These are phyloP conservation scores for Hydrozoanthus gracilis DNA, from an alignment of 92 coral and sea anemone species.

Conservation along the genomic window DNA sequence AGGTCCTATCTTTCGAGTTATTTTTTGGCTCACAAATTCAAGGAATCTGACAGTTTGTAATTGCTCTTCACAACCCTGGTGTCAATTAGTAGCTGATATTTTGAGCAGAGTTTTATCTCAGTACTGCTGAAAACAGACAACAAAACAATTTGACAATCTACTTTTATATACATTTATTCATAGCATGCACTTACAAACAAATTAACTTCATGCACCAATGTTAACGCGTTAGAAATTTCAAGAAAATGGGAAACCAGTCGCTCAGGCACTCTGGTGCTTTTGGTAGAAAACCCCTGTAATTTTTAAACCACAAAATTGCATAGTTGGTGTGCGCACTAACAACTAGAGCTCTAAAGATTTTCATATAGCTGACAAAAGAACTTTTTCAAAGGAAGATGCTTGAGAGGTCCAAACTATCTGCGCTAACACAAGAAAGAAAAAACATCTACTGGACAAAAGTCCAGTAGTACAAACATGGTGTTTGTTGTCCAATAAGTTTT, in stretches of 20 bases:
- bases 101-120: conserved; percentile 27
- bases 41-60: conserved; percentile 9
- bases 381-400: conserved; percentile 30
- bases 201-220: conserved; percentile 23
- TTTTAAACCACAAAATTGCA: conserved; percentile 9
- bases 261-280: conserved; percentile 21
- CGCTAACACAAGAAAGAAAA: conserved; percentile 33
- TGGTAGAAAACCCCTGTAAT: conserved; percentile 30
- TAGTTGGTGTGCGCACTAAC: conserved; percentile 4
- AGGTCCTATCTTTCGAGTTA: too few relatives aligned
- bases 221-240: conserved; percentile 23
- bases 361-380: conserved; percentile 33
- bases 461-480: conserved; percentile 42
- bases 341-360: conserved; percentile 15
- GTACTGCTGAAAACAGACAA: conserved; percentile 27
- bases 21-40: conserved; percentile 12
- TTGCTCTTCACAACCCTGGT: conserved; percentile 14
- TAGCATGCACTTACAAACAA: conserved; percentile 3
- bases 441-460: conserved; percentile 58
- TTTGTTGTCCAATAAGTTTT: too few relatives aligned
- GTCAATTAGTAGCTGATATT: conserved; percentile 13
- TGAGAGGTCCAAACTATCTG: conserved; percentile 35
- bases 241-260: conserved; percentile 11
- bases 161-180: conserved; percentile 5
- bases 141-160: conserved; percentile 24